Percentiles rank a stretch among this genome's conserved stretches.
These are phyloP conservation scores for Ornithoptera priamus DNA, from an alignment of 2,888 invertebrate genomes.

Conservation along the genomic window DNA sequence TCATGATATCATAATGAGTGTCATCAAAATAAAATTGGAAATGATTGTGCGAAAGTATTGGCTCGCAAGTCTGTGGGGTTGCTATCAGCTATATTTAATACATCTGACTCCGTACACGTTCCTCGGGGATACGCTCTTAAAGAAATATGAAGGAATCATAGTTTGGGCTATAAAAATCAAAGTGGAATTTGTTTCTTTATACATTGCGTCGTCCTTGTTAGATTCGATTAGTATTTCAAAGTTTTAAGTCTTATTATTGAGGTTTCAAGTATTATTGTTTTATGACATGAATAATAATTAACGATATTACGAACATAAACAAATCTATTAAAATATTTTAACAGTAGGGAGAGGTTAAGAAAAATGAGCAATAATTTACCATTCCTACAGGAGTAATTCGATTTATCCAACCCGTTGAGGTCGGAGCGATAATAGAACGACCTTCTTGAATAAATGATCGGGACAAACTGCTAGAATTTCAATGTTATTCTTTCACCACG, in stretches of 20 bases:
- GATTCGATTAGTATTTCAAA: not conserved
- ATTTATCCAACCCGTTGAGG: conserved; percentile 77
- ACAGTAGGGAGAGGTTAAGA: not conserved
- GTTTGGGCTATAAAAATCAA: not conserved
- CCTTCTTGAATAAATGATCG: conserved; percentile 60
- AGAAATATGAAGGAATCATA: not conserved
- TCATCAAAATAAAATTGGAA: conserved; percentile 69
- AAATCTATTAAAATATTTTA: not conserved
- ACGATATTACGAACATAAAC: not conserved
- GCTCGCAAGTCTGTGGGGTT: conserved; percentile 18
- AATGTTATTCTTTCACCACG: conserved; percentile 43
- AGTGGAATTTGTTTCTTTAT: conserved; percentile 4
- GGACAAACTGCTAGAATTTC: conserved; percentile 60
- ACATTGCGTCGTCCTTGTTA: not conserved
- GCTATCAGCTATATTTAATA: conserved; percentile 23
- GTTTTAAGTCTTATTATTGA: not conserved
- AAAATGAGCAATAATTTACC: conserved; percentile 68
- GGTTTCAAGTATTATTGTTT: not conserved
- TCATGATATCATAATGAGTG: conserved; percentile 62
- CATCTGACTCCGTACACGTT: conserved; percentile 19
- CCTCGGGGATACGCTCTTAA: conserved; percentile 1
- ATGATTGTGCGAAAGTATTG: conserved; percentile 50
- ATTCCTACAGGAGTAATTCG: conserved; percentile 77
- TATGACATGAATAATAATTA: not conserved
- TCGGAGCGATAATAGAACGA: conserved; percentile 51